phyloP scores from a whole-genome alignment of 2,797 vertebrate species.

The Mallotus villosus region DNA sequence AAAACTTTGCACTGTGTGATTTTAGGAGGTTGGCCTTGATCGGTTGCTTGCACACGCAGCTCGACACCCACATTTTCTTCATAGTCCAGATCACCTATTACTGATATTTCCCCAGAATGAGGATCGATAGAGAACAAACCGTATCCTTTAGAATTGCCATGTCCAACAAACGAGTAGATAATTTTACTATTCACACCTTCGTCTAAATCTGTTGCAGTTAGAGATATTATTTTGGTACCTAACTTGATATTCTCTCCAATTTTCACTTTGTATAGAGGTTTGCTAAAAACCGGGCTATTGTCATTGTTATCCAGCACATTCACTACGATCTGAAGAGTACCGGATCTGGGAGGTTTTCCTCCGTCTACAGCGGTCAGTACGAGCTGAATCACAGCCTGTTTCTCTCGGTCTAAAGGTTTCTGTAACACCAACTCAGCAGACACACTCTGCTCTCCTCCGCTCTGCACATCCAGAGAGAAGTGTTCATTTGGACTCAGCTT shows the following conservation, averaged over 20 bases:
- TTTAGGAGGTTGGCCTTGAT: neutral
- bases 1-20: neutral
- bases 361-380: constrained; percentile 68
- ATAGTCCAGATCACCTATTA: constrained; percentile 3
- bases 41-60: neutral
- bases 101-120: constrained; percentile 37
- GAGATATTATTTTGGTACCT: constrained; percentile 27
- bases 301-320: constrained; percentile 57
- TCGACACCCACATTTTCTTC: neutral
- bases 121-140: neutral
- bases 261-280: constrained; percentile 41
- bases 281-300: constrained; percentile 55
- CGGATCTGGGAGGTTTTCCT: constrained; percentile 60
- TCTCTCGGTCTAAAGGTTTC: constrained; percentile 75
- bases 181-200: constrained; percentile 39
- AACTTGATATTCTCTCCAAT: constrained; percentile 44
- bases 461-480: constrained; percentile 52
- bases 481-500: constrained; percentile 62
- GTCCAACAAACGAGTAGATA: constrained; percentile 51
- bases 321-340: constrained; percentile 54
- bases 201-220: constrained; percentile 61
- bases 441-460: constrained; percentile 54
- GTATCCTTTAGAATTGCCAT: neutral
- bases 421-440: constrained; percentile 74
- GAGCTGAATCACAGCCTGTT: constrained; percentile 60